phyloP scores from a whole-genome alignment of 2,797 vertebrate genomes.

The Pipistrellus pipistrellus region DNA sequence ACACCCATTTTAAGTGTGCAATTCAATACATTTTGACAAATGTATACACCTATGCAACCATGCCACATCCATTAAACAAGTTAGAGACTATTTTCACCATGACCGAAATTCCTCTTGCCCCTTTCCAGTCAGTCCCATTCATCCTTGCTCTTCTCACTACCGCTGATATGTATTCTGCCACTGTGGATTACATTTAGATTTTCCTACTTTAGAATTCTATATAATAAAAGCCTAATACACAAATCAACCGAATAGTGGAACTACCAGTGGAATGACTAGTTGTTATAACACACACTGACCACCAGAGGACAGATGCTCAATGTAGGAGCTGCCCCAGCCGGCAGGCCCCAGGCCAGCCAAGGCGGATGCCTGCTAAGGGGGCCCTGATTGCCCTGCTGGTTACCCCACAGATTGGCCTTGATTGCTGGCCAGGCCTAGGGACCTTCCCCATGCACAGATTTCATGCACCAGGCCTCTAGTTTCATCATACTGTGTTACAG shows the following conservation, averaged over 20 bases:
- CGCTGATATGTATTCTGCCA: background rate
- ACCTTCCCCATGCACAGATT: too few relatives aligned
- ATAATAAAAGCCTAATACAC: too few relatives aligned
- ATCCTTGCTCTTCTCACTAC: background rate
- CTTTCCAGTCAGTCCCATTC: background rate
- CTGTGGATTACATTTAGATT: background rate
- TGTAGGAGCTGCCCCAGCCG: too few relatives aligned
- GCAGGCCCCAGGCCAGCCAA: too few relatives aligned
- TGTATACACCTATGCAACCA: background rate
- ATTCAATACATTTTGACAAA: conserved; percentile 38
- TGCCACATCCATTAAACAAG: background rate
- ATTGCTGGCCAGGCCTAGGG: too few relatives aligned
- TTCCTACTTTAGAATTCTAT: background rate
- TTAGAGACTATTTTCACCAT: conserved; percentile 16
- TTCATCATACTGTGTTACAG: background rate
- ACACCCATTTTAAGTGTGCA: background rate
- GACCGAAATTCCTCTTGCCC: background rate
- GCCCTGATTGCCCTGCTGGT: too few relatives aligned
- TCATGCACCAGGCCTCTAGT: background rate
- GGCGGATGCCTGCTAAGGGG: too few relatives aligned
- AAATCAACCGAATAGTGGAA: too few relatives aligned
- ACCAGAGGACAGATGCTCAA: too few relatives aligned
- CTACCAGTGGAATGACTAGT: too few relatives aligned
- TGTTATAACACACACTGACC: too few relatives aligned
- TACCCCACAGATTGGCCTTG: too few relatives aligned